phyloP scores from a whole-genome alignment of 2,888 invertebrate genomes.

The Willowsia nigromaculata region DNA sequence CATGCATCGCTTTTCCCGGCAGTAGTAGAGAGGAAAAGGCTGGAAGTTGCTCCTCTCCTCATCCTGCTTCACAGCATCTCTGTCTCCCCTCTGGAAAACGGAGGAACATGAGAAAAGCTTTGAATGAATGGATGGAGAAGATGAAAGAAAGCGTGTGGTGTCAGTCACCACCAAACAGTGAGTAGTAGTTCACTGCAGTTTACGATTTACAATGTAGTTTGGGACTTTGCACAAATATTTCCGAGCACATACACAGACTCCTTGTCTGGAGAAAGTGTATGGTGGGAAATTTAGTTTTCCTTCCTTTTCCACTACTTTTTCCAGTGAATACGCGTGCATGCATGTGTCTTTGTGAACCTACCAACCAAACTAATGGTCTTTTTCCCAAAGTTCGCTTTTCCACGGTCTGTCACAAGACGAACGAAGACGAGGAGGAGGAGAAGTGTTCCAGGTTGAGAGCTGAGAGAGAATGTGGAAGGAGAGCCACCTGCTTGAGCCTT shows the following conservation, averaged over 20 bases:
- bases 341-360: neutral
- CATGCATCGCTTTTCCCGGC: constrained; percentile 26
- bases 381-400: neutral
- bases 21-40: constrained; percentile 46
- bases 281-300: constrained; percentile 19
- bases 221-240: constrained; percentile 25
- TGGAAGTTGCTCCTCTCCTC: constrained; percentile 18
- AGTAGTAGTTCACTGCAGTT: neutral
- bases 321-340: neutral
- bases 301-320: constrained; percentile 23
- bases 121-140: constrained; percentile 21
- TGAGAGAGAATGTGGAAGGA: constrained; percentile 57
- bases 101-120: constrained; percentile 69
- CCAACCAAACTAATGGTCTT: neutral
- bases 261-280: constrained; percentile 4
- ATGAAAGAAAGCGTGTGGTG: constrained; percentile 32
- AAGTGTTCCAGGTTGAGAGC: constrained; percentile 64
- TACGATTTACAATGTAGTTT: neutral
- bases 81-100: constrained; percentile 11
- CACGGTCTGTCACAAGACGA: constrained; percentile 26
- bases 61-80: constrained; percentile 35
- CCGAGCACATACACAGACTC: neutral
- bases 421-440: constrained; percentile 18
- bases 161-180: constrained; percentile 23
- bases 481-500: constrained; percentile 70